Evolutionary conservation across 1,140 invertebrate genomes (phyloP), one percentile per base, ranked within the genome.

Genomic region (Musca vetustissima): DNA sequence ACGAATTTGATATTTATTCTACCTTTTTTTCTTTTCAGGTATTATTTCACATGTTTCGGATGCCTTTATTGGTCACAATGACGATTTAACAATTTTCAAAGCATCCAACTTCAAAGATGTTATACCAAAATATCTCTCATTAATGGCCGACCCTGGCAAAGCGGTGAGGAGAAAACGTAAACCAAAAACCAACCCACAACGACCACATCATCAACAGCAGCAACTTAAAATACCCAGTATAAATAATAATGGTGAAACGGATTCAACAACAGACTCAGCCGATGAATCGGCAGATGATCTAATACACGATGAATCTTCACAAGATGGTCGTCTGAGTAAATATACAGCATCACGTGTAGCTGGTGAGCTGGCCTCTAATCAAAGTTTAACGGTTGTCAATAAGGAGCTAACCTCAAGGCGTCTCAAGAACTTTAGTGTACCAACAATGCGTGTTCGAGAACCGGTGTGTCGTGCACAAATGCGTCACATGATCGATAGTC

Each of bases 1-100:
- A 28, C 28, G n/a, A 43, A 43, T 8, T 48, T 21, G 47, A 11
- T 59, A 53, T 53, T 65, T 21, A 64, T 13, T 68, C 19, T 55
- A 48, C 55, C 43, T 17, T 7, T 19, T 50, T 17, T 64, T 17
- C 4, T 43, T 61, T 19, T 2, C 24, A 78, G 79, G 79, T 25
- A 71, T 81, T 15, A 77, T 81, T 1, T 80, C 76, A 48, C 79
- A 76, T 47, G 72, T 81, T 7, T 81, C 79, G 4, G 73, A 79
- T 13, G 76, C 78, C 3, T 81, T 64, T 68, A 72, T 77, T 0
- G 79, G 79, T 1, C 69, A 75, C 25, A 73, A 71, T n/a, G 79
- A 81, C 55, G 79, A 81, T 57, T 66, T 81, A 14, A 76, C 78
- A 21, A 61, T 81, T 53, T 81, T 81, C 13, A 76, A 77, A 64